phyloP scores from a whole-genome alignment of 2,888 invertebrate species.

The Argyresthia albistria region DNA sequence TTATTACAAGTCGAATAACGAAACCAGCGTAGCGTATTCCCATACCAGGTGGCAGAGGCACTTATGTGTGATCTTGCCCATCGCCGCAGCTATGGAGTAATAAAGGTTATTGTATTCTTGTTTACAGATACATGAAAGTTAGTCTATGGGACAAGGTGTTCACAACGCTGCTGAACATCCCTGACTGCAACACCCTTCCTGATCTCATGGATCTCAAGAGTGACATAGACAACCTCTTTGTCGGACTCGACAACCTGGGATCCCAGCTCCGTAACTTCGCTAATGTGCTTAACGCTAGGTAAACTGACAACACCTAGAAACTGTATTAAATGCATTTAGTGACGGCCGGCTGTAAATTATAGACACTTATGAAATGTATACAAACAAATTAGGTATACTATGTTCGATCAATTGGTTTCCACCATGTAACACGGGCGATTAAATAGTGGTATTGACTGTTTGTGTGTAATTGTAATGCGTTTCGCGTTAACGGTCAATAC shows the following conservation, averaged over 20 bases:
- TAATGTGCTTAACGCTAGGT: constrained; percentile 70
- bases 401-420: constrained; percentile 27
- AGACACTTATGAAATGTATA: constrained; percentile 41
- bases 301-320: constrained; percentile 34
- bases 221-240: constrained; percentile 48
- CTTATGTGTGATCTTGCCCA: too few species aligned
- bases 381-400: constrained; percentile 42
- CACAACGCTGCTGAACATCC: constrained; percentile 84
- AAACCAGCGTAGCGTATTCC: too few species aligned
- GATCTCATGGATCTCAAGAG: constrained; percentile 75
- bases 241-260: constrained; percentile 43
- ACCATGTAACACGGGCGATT: too few species aligned
- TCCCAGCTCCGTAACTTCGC: constrained; percentile 60
- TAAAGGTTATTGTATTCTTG: neutral
- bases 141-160: constrained; percentile 87
- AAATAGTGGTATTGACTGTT: too few species aligned
- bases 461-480: too few species aligned
- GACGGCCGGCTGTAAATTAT: constrained; percentile 59
- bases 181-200: constrained; percentile 82
- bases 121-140: constrained; percentile 77
- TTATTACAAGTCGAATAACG: too few species aligned
- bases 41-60: too few species aligned
- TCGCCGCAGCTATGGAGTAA: too few species aligned
- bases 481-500: too few species aligned
- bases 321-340: constrained; percentile 70